Evolutionary conservation across 2,888 invertebrate genomes (phyloP), one percentile per base, ranked within the genome.

Genomic region (Chalcosyrphus nemorum): DNA sequence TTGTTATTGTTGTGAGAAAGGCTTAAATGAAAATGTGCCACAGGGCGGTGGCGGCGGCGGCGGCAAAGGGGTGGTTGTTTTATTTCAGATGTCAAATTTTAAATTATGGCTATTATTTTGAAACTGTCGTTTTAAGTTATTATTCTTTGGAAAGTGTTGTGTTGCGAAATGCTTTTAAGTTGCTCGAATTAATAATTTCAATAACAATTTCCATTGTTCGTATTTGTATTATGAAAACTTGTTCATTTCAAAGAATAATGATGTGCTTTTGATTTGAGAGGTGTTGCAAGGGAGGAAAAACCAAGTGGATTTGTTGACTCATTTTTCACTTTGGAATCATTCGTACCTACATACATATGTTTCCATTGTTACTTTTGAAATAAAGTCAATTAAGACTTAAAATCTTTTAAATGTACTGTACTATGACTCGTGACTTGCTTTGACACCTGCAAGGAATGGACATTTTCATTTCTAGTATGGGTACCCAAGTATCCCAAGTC

Each of bases 51-150:
- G 2, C n/a, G 41, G 45, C n/a, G n/a, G n/a, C n/a, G n/a, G n/a
- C n/a, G n/a, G n/a, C n/a, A n/a, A 29, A 45, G 61, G 65, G 61
- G 66, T 52, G 9, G 15, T 38, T 45, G 41, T 77, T 72, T 77
- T 72, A 76, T 77, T 71, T 77, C 29, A 65, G 63, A 71, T 71
- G 71, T 61, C 71, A 59, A 59, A 66, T 71, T 52, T 71, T 66
- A 66, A 71, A 57, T 70, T 56, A 65, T 65, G 32, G 35, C 61
- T 56, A 52, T 70, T 63, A 70, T 63, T 74, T 52, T 15, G 45
- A 19, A 77, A 43, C 27, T 38, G 43, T 56, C 38, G 57, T 66
- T 57, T 43, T 11, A 38, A 65, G 45, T 57, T 75, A 47, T 56
- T 24, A 15, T 54, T 24, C 6, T 32, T 29, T 13, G 56, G n/a